Evolutionary conservation across 2,888 invertebrate species (phyloP).

Genomic region (Argyresthia albistria): DNA sequence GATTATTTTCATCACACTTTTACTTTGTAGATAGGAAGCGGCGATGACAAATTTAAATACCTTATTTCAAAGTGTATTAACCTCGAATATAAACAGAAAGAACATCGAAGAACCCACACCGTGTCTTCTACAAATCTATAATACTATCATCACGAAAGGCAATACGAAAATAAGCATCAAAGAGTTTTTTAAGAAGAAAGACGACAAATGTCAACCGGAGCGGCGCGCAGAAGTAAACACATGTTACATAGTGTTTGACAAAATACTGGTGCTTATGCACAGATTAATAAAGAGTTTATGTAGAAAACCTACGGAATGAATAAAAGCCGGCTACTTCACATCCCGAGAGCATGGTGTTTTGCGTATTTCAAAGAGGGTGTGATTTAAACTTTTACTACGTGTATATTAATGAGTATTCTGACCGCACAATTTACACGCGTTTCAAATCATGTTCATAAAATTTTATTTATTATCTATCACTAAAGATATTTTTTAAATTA

Average conservation of each 20-base stretch:
- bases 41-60: conserved; percentile 64
- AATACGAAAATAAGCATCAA: conserved; percentile 70
- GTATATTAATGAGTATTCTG: too few relatives aligned
- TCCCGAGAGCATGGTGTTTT: not conserved
- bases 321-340: not conserved
- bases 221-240: conserved; percentile 58
- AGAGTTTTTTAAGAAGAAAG: conserved; percentile 60
- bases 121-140: conserved; percentile 65
- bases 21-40: conserved; percentile 53
- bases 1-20: conserved; percentile 19
- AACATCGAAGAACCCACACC: conserved; percentile 51
- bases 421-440: too few relatives aligned
- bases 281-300: too few relatives aligned
- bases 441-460: too few relatives aligned
- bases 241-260: conserved; percentile 68
- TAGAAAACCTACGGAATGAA: not conserved
- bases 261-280: conserved; percentile 61
- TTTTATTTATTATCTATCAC: too few relatives aligned
- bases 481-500: too few relatives aligned
- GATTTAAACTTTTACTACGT: too few relatives aligned
- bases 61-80: conserved; percentile 53
- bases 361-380: too few relatives aligned
- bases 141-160: conserved; percentile 59
- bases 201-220: conserved; percentile 57
- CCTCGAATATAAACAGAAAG: conserved; percentile 43